Base-by-base conservation (phyloP, 30 jellyfish, hydroid and myxozoan species). In the Mastigias papua region DNA sequence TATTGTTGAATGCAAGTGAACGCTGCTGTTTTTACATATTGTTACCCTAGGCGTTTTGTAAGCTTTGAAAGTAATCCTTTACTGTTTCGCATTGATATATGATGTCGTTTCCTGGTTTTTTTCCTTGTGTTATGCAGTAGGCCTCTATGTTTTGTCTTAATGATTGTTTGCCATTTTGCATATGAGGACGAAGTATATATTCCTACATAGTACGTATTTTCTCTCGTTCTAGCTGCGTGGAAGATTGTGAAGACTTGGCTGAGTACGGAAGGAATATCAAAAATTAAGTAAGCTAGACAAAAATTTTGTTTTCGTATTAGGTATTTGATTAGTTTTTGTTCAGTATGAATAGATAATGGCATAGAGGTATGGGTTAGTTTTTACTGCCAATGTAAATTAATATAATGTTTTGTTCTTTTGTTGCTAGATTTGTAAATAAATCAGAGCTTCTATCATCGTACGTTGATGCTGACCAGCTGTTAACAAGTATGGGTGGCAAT, bases 181-280 rank as follows among this genome's bases (percentile, higher is more conserved):
- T 37, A 37, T 37, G 6, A 37, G 11, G 54, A 11, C 54, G 11
- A 37, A 37, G 11, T 37, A 37, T n/a, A n/a, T n/a, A n/a, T 37
- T 6, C 6, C 54, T 11, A 37, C 10, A 37, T 37, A 3, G 11
- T 11, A 37, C 19, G 8, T 21, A 20, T 42, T 16, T 33, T 61
- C 22, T 33, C 17, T n/a, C 28, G 15, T 63, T 80, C 22, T 76
- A 94, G 98, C 98, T 65, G 98, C 97, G 35, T 94, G 98, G 98
- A 94, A 94, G 57, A 84, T 94, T 60, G 98, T 94, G 6, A 94
- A 94, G 77, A 85, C 96, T 13, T 94, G 98, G 98, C 62, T 94
- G 92, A 94, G 97, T 50, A 94, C 97, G 11, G 98, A 94, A 70
- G 97, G 97, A 13, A 94, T 94, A 31, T 94, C 98, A 25, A 94